Evolutionary conservation across 2,888 invertebrate species (phyloP).

Genomic region (Selenia dentaria): DNA sequence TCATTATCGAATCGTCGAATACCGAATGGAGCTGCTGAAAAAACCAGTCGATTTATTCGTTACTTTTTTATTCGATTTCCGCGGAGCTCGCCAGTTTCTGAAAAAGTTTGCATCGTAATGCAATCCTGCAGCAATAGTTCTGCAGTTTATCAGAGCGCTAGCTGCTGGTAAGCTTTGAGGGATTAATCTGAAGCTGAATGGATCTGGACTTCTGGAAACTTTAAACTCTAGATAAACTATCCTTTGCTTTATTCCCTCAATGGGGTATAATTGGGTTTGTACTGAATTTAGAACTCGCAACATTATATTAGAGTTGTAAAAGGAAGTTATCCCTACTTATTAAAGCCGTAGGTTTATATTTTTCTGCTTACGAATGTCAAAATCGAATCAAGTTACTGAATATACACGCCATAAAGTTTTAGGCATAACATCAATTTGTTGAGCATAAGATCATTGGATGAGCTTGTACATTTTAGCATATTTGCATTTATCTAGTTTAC

Average conservation of each 20-base stretch:
- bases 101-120: constrained; percentile 82
- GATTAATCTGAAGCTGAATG: constrained; percentile 73
- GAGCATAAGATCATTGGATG: no score
- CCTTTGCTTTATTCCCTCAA: not conserved
- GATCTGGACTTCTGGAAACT: constrained; percentile 44
- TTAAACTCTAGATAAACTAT: constrained; percentile 38
- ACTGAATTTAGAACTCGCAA: not conserved
- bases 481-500: no score
- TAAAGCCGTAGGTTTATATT: no score
- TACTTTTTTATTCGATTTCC: constrained; percentile 73
- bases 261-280: not conserved
- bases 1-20: constrained; percentile 69
- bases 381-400: no score
- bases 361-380: no score
- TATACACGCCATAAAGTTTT: no score
- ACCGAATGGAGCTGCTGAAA: constrained; percentile 62
- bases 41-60: constrained; percentile 67
- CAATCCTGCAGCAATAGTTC: constrained; percentile 79
- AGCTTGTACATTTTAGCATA: no score
- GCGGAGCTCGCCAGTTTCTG: constrained; percentile 66
- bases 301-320: no score
- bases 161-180: constrained; percentile 77
- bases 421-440: no score
- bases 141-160: constrained; percentile 74
- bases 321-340: no score